Base-by-base conservation (phyloP, 1,140 invertebrate species). In the Harpegnathos saltator region DNA sequence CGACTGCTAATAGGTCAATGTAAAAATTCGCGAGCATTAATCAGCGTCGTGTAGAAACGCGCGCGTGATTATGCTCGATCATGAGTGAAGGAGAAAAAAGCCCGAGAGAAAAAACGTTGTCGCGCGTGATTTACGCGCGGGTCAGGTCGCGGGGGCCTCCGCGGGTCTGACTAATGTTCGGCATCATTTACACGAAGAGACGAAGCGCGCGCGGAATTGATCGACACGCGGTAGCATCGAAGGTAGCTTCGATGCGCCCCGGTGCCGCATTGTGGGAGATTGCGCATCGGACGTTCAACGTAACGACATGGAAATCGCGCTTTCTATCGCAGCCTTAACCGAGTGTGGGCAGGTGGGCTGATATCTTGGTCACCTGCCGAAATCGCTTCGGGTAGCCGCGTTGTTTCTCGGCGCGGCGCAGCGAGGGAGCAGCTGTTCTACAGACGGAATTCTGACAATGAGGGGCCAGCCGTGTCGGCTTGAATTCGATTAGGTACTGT, bases 361-460 rank as follows among this genome's bases (percentile, higher is more conserved):
- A 89, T 88, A 87, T 84, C 86, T 89, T 84, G 88, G 88, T 87
- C 92, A 93, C 90, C 92, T 93, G 93, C 87, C 85, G 78, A 89
- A 89, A 90, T 68, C 85, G 68, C 89, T 86, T 48, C 56, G 50
- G 82, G 92, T 85, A 68, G 68, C 12, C 19, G 29, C 65, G 52
- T 26, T 77, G 22, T 72, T 83, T 85, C 7, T 85, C 56, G 83
- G 84, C 61, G 5, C 26, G 33, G 62, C 82, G 71, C 78, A 48
- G 29, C 29, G 29, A 56, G 61, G 69, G 54, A 56, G 87, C 91
- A 91, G 90, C 89, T 92, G 91, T 86, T 89, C 71, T 56, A 38
- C 74, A n/a, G 74, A 69, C 65, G 38, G 72, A 83, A 77, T 58
- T 72, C 56, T 38, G 58, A n/a, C n/a, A n/a, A n/a, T n/a, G n/a